phyloP scores from a whole-genome alignment of 2,888 invertebrate genomes.

The Stomorhina lunata region DNA sequence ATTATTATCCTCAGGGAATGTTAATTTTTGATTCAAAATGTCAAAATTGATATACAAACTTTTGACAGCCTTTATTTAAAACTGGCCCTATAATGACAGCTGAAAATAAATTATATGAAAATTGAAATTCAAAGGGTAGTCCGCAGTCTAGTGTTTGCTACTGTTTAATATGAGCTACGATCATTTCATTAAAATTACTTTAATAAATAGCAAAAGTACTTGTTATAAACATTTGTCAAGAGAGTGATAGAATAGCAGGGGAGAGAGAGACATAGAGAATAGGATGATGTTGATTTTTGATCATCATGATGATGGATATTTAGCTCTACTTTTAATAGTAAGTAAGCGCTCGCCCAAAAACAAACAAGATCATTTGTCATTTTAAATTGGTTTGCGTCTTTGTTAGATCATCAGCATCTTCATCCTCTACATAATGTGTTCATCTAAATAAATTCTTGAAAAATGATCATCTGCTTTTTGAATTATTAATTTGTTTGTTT shows the following conservation, averaged over 20 bases:
- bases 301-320: neutral
- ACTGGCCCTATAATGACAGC: slow-evolving; percentile 11
- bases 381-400: slow-evolving; percentile 61
- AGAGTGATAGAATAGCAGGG: no score
- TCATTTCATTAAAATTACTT: slow-evolving; percentile 13
- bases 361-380: slow-evolving; percentile 59
- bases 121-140: neutral
- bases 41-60: neutral
- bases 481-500: slow-evolving; percentile 16
- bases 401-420: slow-evolving; percentile 29
- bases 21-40: neutral
- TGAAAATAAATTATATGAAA: slow-evolving; percentile 20
- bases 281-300: neutral
- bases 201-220: neutral
- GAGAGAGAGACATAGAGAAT: no score
- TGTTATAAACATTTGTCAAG: no score
- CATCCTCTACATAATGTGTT: neutral
- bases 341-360: slow-evolving; percentile 9
- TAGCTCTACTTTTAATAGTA: neutral
- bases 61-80: slow-evolving; percentile 13
- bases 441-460: slow-evolving; percentile 14
- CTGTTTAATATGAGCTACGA: neutral
- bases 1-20: slow-evolving; percentile 15
- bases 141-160: neutral
- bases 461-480: slow-evolving; percentile 32